Percentiles rank a stretch among this genome's conserved stretches.
Conservation (phyloP, 2,113 vertebrate genomes). For the Isurus oxyrinchus region DNA sequence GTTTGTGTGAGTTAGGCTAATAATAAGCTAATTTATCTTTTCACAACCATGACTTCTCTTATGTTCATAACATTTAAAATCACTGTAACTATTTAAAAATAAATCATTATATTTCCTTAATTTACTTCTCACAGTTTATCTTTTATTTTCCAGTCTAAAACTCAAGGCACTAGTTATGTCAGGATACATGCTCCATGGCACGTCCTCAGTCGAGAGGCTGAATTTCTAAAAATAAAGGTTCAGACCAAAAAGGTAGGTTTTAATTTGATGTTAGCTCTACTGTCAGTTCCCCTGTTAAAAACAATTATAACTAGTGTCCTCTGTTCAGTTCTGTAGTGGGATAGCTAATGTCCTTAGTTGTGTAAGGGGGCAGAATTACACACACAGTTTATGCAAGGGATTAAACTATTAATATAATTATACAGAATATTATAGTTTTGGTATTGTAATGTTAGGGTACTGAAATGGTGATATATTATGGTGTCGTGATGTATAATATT, state of each 20-base stretch:
- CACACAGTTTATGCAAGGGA: background rate
- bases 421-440: background rate
- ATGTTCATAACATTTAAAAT: background rate
- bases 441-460: background rate
- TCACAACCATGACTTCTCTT: background rate
- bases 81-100: background rate
- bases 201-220: conserved; percentile 88
- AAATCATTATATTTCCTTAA: background rate
- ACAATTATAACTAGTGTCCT: background rate
- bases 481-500: background rate
- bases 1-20: background rate
- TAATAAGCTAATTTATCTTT: background rate
- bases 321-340: background rate
- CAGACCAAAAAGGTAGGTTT: conserved; percentile 84
- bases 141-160: conserved; percentile 59
- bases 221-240: conserved; percentile 95
- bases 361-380: background rate
- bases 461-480: background rate
- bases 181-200: conserved; percentile 91
- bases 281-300: background rate
- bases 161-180: conserved; percentile 72
- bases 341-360: background rate
- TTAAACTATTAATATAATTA: background rate
- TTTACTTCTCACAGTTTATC: background rate
- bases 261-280: too few relatives aligned